Evolutionary conservation across 2,888 invertebrate species (phyloP), one percentile per base, ranked within the genome.

Genomic region (Odontocolon sp.): DNA sequence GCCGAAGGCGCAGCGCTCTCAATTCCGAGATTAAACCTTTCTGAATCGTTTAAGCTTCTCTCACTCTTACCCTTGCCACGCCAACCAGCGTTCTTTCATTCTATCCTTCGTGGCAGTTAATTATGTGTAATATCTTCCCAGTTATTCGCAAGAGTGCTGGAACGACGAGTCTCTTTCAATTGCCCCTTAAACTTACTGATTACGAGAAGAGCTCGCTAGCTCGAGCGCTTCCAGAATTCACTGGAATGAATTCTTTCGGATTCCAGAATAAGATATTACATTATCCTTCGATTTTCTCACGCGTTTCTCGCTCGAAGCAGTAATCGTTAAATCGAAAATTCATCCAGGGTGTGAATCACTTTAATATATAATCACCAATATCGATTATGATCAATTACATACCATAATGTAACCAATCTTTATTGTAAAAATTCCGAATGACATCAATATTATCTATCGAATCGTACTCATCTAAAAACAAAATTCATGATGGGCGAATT

Each of bases 1-100:
- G 77, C 63, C 68, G 56, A 63, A 67, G 71, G 71, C 77, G 33
- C 40, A 36, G 63, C 38, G 71, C 68, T 77, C 67, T 63, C 77
- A 77, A 77, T 77, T 67, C 67, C 75, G 38, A 72, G 71, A 76
- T 79, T 73, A 79, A 73, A 77, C 66, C 76, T 63, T 77, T 69
- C 69, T 77, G 50, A 68, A 68, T 78, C 63, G 75, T 67, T 63
- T 67, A 61, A 59, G 66, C 59, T 45, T 68, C 69, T 73, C 67
- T 54, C 57, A 31, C 38, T 38, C 57, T 36, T 56, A 38, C 59
- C 64, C 61, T 66, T 38, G 40, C 59, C 45, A 31, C 63, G 64
- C 54, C 54, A 52, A 23, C 36, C 21, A 67, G 36, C 40, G 57
- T 9, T 40, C 68, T 31, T 40, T 75, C 50, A 56, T 42, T 57